phyloP scores from a whole-genome alignment of 2,113 vertebrate species.

The Phaethornis superciliosus region DNA sequence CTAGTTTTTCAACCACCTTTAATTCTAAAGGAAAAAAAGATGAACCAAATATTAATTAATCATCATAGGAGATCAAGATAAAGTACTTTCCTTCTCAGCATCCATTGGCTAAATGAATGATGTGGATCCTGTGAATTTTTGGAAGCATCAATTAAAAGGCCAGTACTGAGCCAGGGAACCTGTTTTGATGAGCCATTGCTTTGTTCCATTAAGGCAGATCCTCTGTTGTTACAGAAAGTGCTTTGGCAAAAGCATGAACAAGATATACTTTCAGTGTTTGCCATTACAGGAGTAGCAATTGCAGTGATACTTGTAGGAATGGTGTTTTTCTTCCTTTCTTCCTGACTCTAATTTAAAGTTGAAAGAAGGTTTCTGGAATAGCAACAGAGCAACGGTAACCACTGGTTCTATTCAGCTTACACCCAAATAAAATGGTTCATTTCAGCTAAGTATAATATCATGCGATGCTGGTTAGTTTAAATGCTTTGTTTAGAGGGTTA shows the following conservation, averaged over 20 bases:
- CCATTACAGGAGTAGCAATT: slow-evolving; percentile 29
- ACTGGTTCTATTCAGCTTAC: slow-evolving; percentile 17
- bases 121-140: background rate
- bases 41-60: background rate
- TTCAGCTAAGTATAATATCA: slow-evolving; percentile 57
- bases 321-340: slow-evolving; percentile 31
- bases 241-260: slow-evolving; percentile 20
- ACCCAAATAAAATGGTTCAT: slow-evolving; percentile 52
- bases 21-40: background rate
- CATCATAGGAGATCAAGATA: background rate
- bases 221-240: background rate
- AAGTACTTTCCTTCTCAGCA: background rate
- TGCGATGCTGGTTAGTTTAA: slow-evolving; percentile 56
- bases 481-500: slow-evolving; percentile 67
- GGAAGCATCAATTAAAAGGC: background rate
- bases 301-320: slow-evolving; percentile 14
- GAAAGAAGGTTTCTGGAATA: slow-evolving; percentile 40
- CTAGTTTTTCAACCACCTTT: background rate
- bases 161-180: background rate
- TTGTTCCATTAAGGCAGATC: slow-evolving; percentile 26
- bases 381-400: slow-evolving; percentile 38
- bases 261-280: background rate
- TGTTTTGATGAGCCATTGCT: slow-evolving; percentile 19
- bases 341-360: slow-evolving; percentile 45
- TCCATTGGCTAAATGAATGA: background rate